Percentiles rank a stretch among this genome's conserved stretches.
Conservation (phyloP, 2,797 vertebrate species). For the Hoplostethus mediterraneus region DNA sequence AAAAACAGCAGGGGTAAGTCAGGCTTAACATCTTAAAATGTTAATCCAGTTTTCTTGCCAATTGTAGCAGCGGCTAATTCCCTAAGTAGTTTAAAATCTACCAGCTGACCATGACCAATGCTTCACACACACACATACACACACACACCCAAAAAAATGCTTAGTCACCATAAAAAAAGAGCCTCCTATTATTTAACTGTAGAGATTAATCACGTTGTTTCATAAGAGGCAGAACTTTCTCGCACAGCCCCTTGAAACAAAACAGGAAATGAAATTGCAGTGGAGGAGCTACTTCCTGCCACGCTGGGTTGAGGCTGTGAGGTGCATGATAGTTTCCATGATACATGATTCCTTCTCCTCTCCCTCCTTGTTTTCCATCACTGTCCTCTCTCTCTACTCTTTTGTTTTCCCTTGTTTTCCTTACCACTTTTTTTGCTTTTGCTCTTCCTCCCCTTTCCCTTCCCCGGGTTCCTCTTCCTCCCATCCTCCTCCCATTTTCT, state of each 20-base stretch:
- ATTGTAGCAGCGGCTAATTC: slow-evolving; percentile 73
- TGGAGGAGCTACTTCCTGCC: slow-evolving; percentile 29
- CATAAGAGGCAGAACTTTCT: slow-evolving; percentile 46
- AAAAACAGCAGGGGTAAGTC: slow-evolving; percentile 57
- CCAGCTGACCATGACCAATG: slow-evolving; percentile 72
- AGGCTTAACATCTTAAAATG: slow-evolving; percentile 72
- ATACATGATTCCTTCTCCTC: slow-evolving; percentile 29
- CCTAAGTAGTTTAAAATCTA: slow-evolving; percentile 76
- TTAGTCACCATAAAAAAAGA: slow-evolving; percentile 63
- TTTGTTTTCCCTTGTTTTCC: neutral
- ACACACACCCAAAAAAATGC: slow-evolving; percentile 47
- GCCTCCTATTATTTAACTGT: slow-evolving; percentile 54
- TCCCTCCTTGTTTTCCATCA: neutral
- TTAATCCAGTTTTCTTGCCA: slow-evolving; percentile 72
- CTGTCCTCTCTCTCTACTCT: neutral
- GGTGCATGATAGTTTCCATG: slow-evolving; percentile 20
- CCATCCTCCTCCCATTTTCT: no score
- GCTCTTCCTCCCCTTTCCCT: no score
- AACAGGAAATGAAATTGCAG: slow-evolving; percentile 10
- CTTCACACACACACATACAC: slow-evolving; percentile 25
- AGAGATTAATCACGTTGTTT: slow-evolving; percentile 68
- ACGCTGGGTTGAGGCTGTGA: neutral
- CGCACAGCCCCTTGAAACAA: slow-evolving; percentile 23
- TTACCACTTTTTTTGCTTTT: neutral
- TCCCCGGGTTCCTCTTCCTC: no score